Evolutionary conservation across 2,797 vertebrate genomes (phyloP).

Genomic region (Novumbra hubbsi): DNA sequence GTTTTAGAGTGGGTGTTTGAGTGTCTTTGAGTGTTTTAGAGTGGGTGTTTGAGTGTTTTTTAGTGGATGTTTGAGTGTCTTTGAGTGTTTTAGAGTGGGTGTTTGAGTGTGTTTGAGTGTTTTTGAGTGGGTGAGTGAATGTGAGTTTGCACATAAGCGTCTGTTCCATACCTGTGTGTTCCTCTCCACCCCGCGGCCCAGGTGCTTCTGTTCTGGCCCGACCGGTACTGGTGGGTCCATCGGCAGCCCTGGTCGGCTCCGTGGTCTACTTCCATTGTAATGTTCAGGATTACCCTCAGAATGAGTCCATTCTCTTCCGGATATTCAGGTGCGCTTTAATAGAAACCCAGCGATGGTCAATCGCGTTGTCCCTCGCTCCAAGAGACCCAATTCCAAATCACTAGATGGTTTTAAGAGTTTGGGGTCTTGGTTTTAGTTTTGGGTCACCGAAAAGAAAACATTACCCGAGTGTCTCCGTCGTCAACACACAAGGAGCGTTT

Average conservation of each 20-base stretch:
- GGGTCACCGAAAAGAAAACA: too few species aligned
- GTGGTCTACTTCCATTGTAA: conserved; percentile 11
- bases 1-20: not conserved
- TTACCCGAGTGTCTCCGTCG: too few species aligned
- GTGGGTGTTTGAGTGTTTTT: conserved; percentile 1
- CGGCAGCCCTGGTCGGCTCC: not conserved
- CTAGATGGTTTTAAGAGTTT: too few species aligned
- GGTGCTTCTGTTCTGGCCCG: conserved; percentile 28
- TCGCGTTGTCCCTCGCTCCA: too few species aligned
- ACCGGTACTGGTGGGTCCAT: conserved; percentile 49
- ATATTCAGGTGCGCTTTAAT: conserved; percentile 53
- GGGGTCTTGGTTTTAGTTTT: too few species aligned
- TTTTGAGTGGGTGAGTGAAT: not conserved
- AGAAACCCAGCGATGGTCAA: too few species aligned
- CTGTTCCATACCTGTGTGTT: too few species aligned
- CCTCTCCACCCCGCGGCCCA: conserved; percentile 12
- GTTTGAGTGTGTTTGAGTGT: not conserved
- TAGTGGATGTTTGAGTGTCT: not conserved
- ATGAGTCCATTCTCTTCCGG: conserved; percentile 42
- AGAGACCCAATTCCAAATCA: too few species aligned
- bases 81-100: not conserved
- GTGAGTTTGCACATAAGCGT: too few species aligned
- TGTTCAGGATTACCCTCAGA: not conserved
- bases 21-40: not conserved
- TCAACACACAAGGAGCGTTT: too few species aligned